These are phyloP conservation scores for Leptonema lineaticorne DNA, from an alignment of 1,140 invertebrate genomes.

Conservation along the genomic window DNA sequence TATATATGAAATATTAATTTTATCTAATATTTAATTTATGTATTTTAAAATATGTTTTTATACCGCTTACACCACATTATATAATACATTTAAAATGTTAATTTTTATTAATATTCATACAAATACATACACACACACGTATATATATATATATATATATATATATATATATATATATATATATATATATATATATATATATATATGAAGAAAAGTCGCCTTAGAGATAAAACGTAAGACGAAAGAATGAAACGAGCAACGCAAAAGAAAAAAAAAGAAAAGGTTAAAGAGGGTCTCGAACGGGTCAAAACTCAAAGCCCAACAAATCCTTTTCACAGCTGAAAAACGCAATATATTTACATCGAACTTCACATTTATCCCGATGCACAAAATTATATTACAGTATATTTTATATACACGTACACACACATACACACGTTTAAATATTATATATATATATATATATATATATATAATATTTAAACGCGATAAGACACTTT, in stretches of 20 bases:
- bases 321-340: conserved; percentile 1
- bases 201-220: background rate
- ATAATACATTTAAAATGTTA: background rate
- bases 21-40: too few species aligned
- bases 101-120: background rate
- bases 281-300: conserved; percentile 6
- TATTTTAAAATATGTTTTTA: background rate
- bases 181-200: background rate
- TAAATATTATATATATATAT: too few species aligned
- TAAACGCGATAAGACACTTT: too few species aligned
- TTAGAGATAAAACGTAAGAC: conserved; percentile 5
- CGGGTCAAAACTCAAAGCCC: conserved; percentile 14
- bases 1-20: too few species aligned
- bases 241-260: conserved; percentile 7
- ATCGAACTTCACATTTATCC: too few species aligned
- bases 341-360: too few species aligned
- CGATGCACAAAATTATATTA: too few species aligned
- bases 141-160: background rate
- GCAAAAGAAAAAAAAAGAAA: conserved; percentile 1
- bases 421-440: too few species aligned
- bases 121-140: background rate
- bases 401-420: too few species aligned
- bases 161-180: background rate
- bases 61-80: background rate
- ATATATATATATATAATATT: too few species aligned